Evolutionary conservation across 2,797 vertebrate species (phyloP).

Genomic region (Thunnus albacares): DNA sequence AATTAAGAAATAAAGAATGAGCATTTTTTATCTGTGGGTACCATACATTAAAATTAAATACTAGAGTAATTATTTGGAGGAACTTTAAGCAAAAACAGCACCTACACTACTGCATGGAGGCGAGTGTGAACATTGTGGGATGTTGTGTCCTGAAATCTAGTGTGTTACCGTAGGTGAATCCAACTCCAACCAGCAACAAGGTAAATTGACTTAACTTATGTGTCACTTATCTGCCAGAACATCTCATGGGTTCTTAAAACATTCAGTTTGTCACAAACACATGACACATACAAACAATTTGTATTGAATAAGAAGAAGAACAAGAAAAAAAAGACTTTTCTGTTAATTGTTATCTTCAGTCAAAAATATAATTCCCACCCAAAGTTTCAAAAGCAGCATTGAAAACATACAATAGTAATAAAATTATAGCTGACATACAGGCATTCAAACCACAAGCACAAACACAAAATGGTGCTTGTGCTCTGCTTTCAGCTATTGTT

Average conservation of each 20-base stretch:
- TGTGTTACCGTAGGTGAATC: background rate
- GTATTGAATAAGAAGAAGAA: background rate
- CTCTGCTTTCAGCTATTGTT: conserved; percentile 57
- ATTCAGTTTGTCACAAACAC: background rate
- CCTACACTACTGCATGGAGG: background rate
- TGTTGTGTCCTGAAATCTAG: background rate
- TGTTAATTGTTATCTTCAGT: conserved; percentile 12
- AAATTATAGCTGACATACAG: conserved; percentile 26
- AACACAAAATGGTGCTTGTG: conserved; percentile 21
- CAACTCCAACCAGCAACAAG: background rate
- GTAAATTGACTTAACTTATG: background rate
- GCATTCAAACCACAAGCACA: conserved; percentile 25
- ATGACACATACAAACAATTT: background rate
- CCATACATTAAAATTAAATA: no score
- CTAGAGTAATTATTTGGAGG: no score
- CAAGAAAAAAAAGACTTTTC: background rate
- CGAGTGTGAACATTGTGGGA: background rate
- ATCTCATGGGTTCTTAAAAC: background rate
- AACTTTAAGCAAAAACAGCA: background rate
- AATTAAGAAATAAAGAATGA: background rate
- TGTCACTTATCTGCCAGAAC: conserved; percentile 1
- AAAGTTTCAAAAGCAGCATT: conserved; percentile 5
- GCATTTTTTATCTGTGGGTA: background rate
- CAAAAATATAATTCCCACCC: conserved; percentile 9
- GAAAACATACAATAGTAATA: conserved; percentile 20